phyloP scores from a whole-genome alignment of 2,113 vertebrate genomes.

The Trichomycterus rosablanca region DNA sequence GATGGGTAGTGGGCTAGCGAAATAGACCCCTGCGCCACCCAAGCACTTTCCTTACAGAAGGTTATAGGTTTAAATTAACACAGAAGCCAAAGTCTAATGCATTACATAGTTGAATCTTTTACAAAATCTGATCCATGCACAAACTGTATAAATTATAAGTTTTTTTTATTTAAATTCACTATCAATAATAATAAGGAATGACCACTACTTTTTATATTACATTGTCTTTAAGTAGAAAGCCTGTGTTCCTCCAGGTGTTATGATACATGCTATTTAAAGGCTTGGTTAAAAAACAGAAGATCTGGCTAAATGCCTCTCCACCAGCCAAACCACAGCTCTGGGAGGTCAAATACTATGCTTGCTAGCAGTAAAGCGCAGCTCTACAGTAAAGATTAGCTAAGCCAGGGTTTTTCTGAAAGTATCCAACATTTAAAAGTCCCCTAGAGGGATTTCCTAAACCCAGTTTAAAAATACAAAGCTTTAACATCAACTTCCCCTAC shows the following conservation, averaged over 20 bases:
- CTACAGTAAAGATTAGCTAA: conserved; percentile 54
- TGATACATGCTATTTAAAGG: conserved; percentile 44
- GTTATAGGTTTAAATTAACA: too few relatives aligned
- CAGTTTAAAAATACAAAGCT: conserved; percentile 46
- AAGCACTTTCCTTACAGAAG: too few relatives aligned
- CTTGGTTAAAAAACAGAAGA: conserved; percentile 52
- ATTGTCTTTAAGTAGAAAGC: conserved; percentile 3
- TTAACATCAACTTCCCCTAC: conserved; percentile 57
- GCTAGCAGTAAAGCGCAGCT: conserved; percentile 53
- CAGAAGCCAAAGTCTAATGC: too few relatives aligned
- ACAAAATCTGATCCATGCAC: too few relatives aligned
- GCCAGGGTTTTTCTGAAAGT: conserved; percentile 48
- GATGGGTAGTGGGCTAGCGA: too few relatives aligned
- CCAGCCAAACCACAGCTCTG: conserved; percentile 52
- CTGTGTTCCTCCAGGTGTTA: conserved; percentile 44
- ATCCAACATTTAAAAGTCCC: conserved; percentile 43
- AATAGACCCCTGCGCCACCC: too few relatives aligned
- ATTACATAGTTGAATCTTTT: too few relatives aligned
- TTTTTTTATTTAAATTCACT: too few relatives aligned
- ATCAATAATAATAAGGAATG: too few relatives aligned
- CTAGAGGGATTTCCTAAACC: conserved; percentile 58
- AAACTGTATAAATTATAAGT: too few relatives aligned
- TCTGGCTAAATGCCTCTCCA: conserved; percentile 45
- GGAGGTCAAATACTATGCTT: conserved; percentile 50
- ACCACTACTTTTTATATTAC: not conserved